Percentiles rank a stretch among this genome's conserved stretches.
Evolutionary conservation across 2,113 vertebrate genomes (phyloP).

Genomic region (Willisornis vidua): DNA sequence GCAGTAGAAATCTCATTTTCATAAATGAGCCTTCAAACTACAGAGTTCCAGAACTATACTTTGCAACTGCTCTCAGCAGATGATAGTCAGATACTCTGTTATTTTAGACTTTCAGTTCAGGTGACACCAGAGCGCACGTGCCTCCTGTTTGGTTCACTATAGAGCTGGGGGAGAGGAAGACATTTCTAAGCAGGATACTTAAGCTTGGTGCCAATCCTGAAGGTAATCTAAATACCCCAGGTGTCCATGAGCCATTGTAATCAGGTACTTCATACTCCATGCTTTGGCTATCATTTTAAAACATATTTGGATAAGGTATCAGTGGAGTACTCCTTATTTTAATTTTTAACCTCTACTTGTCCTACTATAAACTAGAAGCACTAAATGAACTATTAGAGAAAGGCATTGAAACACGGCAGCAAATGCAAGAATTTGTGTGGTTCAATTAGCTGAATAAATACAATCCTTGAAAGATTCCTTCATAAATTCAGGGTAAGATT

Average conservation of each 20-base stretch:
- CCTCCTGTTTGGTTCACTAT: rapidly evolving
- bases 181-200: background rate
- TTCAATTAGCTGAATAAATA: background rate
- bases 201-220: background rate
- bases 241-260: background rate
- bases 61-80: background rate
- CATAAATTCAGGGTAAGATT: background rate
- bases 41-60: background rate
- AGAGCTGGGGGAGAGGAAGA: background rate
- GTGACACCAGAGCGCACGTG: background rate
- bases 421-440: background rate
- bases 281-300: background rate
- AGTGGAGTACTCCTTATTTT: background rate
- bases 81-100: background rate
- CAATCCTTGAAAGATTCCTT: background rate
- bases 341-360: background rate
- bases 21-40: background rate
- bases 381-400: background rate
- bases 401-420: background rate
- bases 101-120: background rate
- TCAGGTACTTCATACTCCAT: background rate
- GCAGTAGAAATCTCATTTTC: background rate
- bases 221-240: background rate
- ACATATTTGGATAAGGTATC: background rate
- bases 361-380: background rate